A percentile compares a stretch with the other conserved stretches of the same genome.
Conservation (phyloP, 2,888 invertebrate genomes). For the Calameuta idolon region DNA sequence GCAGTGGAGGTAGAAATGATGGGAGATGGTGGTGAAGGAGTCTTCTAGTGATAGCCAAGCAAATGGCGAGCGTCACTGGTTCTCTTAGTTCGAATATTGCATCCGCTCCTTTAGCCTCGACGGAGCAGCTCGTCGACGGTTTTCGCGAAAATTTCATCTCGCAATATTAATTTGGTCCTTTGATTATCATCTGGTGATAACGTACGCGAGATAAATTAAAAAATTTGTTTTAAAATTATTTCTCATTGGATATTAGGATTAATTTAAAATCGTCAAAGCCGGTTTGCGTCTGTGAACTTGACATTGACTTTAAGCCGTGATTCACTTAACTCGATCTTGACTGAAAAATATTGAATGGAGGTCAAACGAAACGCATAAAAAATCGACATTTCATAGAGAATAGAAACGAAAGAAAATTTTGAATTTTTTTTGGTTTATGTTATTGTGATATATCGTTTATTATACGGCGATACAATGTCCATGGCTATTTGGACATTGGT, state of each 20-base stretch:
- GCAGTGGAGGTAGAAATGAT: background rate
- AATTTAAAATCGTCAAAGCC: background rate
- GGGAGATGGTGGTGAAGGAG: constrained; percentile 2
- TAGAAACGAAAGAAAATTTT: background rate
- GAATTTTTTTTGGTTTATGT: background rate
- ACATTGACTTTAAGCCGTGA: background rate
- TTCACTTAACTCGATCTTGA: background rate
- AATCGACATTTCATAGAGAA: background rate
- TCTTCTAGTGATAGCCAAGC: constrained; percentile 3
- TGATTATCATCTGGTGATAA: background rate
- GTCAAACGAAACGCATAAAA: background rate
- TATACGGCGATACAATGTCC: background rate
- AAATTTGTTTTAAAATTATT: background rate
- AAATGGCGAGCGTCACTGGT: constrained; percentile 17
- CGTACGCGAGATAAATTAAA: background rate
- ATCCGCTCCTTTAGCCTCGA: constrained; percentile 47
- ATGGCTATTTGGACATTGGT: background rate
- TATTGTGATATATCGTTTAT: background rate
- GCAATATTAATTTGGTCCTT: background rate
- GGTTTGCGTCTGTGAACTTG: background rate
- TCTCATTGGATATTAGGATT: background rate
- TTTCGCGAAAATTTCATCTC: background rate
- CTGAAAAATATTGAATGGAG: background rate
- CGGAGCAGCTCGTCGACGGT: constrained; percentile 21
- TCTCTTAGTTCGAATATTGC: constrained; percentile 55